Evolutionary conservation across 2,797 vertebrate genomes (phyloP).

Genomic region (Clamator glandarius): DNA sequence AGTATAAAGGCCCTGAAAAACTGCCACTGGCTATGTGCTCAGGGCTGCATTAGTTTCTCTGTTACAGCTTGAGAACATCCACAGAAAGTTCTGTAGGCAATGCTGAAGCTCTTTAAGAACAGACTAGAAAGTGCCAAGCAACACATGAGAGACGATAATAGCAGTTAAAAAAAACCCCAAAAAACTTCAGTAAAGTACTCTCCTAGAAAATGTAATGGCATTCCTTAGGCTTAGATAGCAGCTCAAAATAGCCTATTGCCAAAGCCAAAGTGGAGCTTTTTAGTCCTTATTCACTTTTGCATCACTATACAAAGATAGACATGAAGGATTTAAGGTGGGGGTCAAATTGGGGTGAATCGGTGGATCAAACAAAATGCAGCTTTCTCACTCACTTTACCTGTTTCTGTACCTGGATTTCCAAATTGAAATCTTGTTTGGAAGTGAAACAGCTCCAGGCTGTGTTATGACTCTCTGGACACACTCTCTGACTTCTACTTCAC

Average conservation of each 20-base stretch:
- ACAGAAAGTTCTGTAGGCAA: conserved; percentile 23
- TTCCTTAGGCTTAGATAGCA: not conserved
- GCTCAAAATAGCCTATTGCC: not conserved
- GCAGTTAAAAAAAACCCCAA: not conserved
- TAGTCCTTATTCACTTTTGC: not conserved
- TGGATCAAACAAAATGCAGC: not conserved
- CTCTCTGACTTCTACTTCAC: not conserved
- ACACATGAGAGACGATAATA: not conserved
- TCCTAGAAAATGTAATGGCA: not conserved
- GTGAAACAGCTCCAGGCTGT: not conserved
- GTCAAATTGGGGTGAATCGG: not conserved
- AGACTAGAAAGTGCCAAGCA: not conserved
- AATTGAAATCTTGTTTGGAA: not conserved
- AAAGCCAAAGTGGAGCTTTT: not conserved
- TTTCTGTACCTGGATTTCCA: not conserved
- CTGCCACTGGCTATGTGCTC: conserved; percentile 4
- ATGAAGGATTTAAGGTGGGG: not conserved
- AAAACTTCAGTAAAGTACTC: not conserved
- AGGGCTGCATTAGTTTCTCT: conserved; percentile 11
- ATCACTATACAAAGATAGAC: not conserved
- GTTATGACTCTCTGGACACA: not conserved
- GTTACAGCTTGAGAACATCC: conserved; percentile 16
- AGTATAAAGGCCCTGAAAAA: conserved; percentile 33
- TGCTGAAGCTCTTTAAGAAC: conserved; percentile 31
- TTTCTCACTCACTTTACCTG: not conserved